Evolutionary conservation across 1,140 invertebrate genomes (phyloP).

Genomic region (Oncopodura yosiiana): DNA sequence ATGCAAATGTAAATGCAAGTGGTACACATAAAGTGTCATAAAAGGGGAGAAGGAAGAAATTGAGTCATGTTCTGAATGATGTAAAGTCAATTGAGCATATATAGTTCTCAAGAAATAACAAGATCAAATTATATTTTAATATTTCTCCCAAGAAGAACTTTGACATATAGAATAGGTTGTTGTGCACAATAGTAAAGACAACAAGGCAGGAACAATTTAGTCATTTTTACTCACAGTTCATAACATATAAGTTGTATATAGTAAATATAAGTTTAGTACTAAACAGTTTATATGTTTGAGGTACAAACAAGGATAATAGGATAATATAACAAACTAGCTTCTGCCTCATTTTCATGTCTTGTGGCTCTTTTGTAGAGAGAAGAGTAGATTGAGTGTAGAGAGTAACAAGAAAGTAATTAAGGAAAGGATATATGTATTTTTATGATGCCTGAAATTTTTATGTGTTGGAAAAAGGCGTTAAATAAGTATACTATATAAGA

Average conservation of each 20-base stretch:
- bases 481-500: too few relatives aligned
- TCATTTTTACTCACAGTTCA: constrained; percentile 5
- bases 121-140: too few relatives aligned
- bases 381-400: not conserved
- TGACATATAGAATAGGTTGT: too few relatives aligned
- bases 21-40: not conserved
- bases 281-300: not conserved
- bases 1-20: constrained; percentile 1
- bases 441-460: constrained; percentile 30
- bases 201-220: constrained; percentile 1
- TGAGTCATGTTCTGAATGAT: constrained; percentile 6
- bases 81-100: constrained; percentile 26
- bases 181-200: not conserved
- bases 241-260: not conserved
- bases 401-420: constrained; percentile 23
- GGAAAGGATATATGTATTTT: constrained; percentile 25
- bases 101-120: not conserved
- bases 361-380: not conserved
- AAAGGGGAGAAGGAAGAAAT: not conserved
- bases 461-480: constrained; percentile 31
- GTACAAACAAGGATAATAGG: not conserved
- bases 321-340: not conserved
- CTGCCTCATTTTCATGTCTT: not conserved
- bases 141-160: too few relatives aligned
- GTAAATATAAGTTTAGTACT: not conserved